Conservation (phyloP, 2,888 invertebrate genomes). For the Opisthograptis luteolata region DNA sequence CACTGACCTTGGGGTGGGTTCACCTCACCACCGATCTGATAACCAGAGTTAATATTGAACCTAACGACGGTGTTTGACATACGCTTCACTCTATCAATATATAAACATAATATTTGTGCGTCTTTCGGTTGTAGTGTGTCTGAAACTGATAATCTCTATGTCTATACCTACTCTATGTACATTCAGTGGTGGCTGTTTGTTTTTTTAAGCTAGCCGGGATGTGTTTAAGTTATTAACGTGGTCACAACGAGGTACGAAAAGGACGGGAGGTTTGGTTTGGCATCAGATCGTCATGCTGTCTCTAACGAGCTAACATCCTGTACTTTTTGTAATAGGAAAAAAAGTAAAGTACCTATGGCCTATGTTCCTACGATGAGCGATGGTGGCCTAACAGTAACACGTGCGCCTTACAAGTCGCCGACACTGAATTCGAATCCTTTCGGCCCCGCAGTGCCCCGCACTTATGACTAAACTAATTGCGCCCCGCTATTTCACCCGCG, state of each 20-base stretch:
- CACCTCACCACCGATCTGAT: slow-evolving; percentile 71
- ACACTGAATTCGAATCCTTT: too few relatives aligned
- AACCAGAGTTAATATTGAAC: slow-evolving; percentile 83
- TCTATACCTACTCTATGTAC: slow-evolving; percentile 44
- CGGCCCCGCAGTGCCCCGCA: too few relatives aligned
- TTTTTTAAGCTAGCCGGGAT: slow-evolving; percentile 10
- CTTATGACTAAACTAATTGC: too few relatives aligned
- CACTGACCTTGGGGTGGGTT: slow-evolving; percentile 73
- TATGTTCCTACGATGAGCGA: too few relatives aligned
- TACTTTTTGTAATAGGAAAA: slow-evolving; percentile 3
- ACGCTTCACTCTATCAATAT: slow-evolving; percentile 83
- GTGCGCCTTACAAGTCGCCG: too few relatives aligned
- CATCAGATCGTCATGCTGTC: slow-evolving; percentile 1
- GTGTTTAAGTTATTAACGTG: slow-evolving; percentile 16
- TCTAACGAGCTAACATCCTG: slow-evolving; percentile 13
- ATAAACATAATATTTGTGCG: slow-evolving; percentile 80
- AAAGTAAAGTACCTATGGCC: too few relatives aligned
- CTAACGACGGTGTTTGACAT: slow-evolving; percentile 78
- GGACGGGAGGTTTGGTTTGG: not conserved
- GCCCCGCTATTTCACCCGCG: too few relatives aligned
- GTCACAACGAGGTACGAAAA: slow-evolving; percentile 16
- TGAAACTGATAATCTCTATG: slow-evolving; percentile 75
- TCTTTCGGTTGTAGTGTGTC: slow-evolving; percentile 76
- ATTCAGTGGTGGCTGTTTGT: slow-evolving; percentile 14
- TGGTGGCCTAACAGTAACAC: too few relatives aligned